Evolutionary conservation across 2,113 vertebrate species (phyloP), one percentile per base, ranked within the genome.

Genomic region (Apodemus sylvaticus): DNA sequence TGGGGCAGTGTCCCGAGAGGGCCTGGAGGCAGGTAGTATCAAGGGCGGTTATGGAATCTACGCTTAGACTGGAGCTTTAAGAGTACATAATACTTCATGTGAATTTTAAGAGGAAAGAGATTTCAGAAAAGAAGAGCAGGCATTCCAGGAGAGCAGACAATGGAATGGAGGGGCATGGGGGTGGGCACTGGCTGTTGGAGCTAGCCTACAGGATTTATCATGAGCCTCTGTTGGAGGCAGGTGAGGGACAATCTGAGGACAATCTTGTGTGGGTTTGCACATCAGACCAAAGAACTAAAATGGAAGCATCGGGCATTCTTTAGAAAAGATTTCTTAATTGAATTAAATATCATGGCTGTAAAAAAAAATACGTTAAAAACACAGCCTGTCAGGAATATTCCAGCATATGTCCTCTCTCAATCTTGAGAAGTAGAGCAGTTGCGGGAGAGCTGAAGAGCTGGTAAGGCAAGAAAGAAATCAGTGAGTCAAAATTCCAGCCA

Each of bases 361-460:
- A 68, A 60, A 17, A 66, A 96, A 93, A 77, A 70, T 42, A 89
- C 79, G 90, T 94, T 76, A 13, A 88, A 96, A 78, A 73, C 0
- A 0, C 26, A 10, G 0, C 22, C 86, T 91, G 48, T 90, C 16
- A 7, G 77, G 29, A 89, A 53, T 91, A 87, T 48, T 62, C 60
- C 1, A 9, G 71, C 45, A n/a, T 5, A 90, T 11, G 70, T 0
- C 3, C 17, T 73, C 60, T 92, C 62, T 90, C 51, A 36, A 0
- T 45, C 70, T 74, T 81, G 22, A 93, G 53, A 83, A 31, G 89
- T 51, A 76, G 19, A 62, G 3, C 4, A 58, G 62, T 93, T 79
- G 29, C 4, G 24, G 36, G 42, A 87, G 29, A 92, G 29, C 31
- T 10, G 45, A 82, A 76, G 13, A 95, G 22, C 70, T 3, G 0